Evolutionary conservation across 2,113 vertebrate genomes (phyloP).

Genomic region (Talpa occidentalis): DNA sequence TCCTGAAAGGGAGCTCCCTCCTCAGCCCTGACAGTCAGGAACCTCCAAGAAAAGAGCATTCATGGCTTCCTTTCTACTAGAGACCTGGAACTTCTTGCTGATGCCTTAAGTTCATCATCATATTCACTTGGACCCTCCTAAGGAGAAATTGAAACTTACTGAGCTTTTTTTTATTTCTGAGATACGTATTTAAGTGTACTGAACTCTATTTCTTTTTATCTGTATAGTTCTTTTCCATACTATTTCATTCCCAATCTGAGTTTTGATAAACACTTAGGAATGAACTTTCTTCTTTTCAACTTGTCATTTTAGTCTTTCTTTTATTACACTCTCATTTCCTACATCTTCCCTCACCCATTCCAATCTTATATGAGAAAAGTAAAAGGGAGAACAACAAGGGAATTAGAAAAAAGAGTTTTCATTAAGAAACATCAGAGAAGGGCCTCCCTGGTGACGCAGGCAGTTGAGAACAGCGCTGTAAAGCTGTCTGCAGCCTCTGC

Average conservation of each 20-base stretch:
- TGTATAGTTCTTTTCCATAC: neutral
- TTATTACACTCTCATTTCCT: neutral
- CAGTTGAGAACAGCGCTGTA: too few relatives aligned
- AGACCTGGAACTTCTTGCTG: neutral
- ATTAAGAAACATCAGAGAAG: constrained; percentile 30
- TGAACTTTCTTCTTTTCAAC: neutral
- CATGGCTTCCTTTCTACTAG: neutral
- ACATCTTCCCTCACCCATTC: neutral
- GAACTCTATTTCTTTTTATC: neutral
- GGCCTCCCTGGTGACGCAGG: too few relatives aligned
- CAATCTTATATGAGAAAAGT: neutral
- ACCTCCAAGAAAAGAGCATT: neutral
- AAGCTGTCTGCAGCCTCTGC: too few relatives aligned
- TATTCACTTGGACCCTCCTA: neutral
- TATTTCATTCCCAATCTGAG: neutral
- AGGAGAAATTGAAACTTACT: neutral
- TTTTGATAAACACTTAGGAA: neutral
- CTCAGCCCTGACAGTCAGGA: rapidly evolving
- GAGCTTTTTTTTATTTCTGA: neutral
- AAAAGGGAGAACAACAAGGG: neutral
- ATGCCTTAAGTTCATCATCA: neutral
- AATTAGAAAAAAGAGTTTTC: neutral
- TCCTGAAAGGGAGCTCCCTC: neutral
- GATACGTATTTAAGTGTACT: neutral
- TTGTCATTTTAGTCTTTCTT: neutral